Conservation (phyloP, 2,113 vertebrate genomes). For the Hypanus sabinus region DNA sequence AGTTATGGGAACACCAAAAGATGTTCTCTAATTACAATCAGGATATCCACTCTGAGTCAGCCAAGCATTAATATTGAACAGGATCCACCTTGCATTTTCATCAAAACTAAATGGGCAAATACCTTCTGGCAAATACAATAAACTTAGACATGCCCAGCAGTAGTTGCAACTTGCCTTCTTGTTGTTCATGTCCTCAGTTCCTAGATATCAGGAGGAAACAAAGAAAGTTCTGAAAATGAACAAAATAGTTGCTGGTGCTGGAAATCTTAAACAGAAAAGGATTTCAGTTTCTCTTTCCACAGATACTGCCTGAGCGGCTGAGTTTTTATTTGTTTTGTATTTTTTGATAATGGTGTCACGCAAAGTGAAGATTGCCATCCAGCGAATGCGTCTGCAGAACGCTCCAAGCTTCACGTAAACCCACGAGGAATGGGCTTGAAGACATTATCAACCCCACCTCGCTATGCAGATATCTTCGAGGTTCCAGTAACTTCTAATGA, state of each 20-base stretch:
- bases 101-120: neutral
- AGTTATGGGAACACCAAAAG: too few relatives aligned
- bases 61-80: neutral
- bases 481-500: neutral
- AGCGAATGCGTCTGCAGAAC: neutral
- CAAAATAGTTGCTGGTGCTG: too few relatives aligned
- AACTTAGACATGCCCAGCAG: neutral
- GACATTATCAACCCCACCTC: neutral
- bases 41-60: too few relatives aligned
- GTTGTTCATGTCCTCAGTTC: too few relatives aligned
- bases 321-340: too few relatives aligned
- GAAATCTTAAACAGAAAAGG: too few relatives aligned
- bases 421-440: neutral
- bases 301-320: too few relatives aligned
- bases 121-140: neutral
- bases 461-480: neutral
- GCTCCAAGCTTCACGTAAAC: neutral
- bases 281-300: too few relatives aligned
- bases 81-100: neutral
- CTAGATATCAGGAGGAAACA: too few relatives aligned
- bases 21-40: too few relatives aligned
- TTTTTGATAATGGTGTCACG: neutral
- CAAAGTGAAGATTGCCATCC: neutral
- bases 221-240: too few relatives aligned
- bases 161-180: neutral